Evolutionary conservation across 1,140 invertebrate species (phyloP).

Genomic region (Radopholus similis): DNA sequence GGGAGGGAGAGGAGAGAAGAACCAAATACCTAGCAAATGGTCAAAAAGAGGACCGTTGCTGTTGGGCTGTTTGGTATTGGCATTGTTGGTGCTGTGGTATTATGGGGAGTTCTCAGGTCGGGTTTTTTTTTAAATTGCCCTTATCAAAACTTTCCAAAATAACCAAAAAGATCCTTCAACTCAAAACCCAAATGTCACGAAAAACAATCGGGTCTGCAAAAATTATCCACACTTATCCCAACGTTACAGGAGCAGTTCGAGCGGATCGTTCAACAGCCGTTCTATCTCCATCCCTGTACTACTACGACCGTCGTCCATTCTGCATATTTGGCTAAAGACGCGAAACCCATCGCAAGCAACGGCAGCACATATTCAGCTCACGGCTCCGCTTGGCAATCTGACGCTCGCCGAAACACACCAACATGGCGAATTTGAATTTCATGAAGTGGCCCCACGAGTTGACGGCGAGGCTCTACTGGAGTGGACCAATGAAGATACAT

Average conservation of each 20-base stretch:
- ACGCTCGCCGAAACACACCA: slow-evolving; percentile 9
- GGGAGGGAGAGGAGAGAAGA: no score
- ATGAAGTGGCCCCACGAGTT: not conserved
- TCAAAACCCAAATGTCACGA: not conserved
- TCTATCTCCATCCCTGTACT: not conserved
- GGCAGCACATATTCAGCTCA: not conserved
- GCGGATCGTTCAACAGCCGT: not conserved
- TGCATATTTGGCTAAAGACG: slow-evolving; percentile 24
- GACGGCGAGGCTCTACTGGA: slow-evolving; percentile 8
- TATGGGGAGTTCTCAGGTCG: not conserved
- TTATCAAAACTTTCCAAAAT: not conserved
- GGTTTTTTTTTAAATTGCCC: not conserved
- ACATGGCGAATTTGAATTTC: slow-evolving; percentile 12
- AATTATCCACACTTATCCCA: not conserved
- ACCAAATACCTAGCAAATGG: no score
- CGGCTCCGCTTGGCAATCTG: not conserved
- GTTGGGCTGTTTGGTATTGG: not conserved
- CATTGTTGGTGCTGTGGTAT: not conserved
- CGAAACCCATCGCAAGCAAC: not conserved
- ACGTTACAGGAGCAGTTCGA: not conserved
- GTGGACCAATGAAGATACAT: not conserved
- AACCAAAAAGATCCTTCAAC: not conserved
- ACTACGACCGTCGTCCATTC: not conserved
- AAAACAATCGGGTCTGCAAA: not conserved
- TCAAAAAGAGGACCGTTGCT: not conserved